Percentiles rank a stretch among this genome's conserved stretches.
Evolutionary conservation across 2,888 invertebrate genomes (phyloP).

Genomic region (Cantharis nigra): DNA sequence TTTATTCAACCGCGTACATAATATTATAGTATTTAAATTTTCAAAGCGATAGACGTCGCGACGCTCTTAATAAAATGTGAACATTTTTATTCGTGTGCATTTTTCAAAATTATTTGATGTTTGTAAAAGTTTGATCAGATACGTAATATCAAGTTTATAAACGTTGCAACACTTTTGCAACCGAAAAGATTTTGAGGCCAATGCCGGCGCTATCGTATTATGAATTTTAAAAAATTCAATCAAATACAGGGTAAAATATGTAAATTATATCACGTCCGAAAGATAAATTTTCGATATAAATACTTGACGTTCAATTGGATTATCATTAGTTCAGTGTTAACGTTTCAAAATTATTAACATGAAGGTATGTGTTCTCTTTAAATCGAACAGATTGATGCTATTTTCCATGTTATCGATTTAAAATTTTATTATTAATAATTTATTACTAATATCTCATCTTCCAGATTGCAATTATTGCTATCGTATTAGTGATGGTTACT

Average conservation of each 20-base stretch:
- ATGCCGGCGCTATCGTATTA: constrained; percentile 27
- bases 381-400: background rate
- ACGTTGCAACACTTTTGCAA: background rate
- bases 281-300: constrained; percentile 25
- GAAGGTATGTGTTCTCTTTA: constrained; percentile 25
- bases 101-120: background rate
- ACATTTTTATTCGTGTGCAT: background rate
- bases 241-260: constrained; percentile 32
- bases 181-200: constrained; percentile 29
- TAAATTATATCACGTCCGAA: constrained; percentile 27
- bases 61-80: background rate
- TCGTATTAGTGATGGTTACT: constrained; percentile 51
- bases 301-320: constrained; percentile 25
- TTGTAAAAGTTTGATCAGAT: background rate
- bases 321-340: constrained; percentile 26
- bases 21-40: no score
- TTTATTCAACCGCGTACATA: no score
- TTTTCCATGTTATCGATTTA: background rate
- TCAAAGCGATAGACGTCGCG: no score
- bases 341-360: constrained; percentile 15
- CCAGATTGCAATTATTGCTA: constrained; percentile 36
- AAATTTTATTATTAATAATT: no score
- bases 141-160: no score
- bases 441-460: background rate
- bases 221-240: constrained; percentile 23